A percentile compares a stretch with the other conserved stretches of the same genome.
Conservation (phyloP, 2,888 invertebrate genomes). For the Orchesella flavescens region DNA sequence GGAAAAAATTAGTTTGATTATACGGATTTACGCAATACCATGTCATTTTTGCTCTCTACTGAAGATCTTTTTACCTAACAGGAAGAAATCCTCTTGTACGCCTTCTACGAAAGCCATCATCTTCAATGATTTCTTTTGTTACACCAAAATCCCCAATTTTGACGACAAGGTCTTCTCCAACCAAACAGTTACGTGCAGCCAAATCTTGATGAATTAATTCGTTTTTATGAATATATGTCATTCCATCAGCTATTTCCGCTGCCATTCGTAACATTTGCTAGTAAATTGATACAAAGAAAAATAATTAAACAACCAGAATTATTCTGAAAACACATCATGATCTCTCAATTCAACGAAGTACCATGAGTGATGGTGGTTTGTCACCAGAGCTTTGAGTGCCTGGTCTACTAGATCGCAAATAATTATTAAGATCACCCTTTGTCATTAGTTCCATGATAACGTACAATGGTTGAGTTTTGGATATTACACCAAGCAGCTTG, state of each 20-base stretch:
- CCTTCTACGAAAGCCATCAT: conserved; percentile 95
- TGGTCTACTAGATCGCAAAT: conserved; percentile 89
- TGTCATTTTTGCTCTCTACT: no score
- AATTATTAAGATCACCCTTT: conserved; percentile 92
- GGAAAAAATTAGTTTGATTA: no score
- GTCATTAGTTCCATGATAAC: conserved; percentile 99
- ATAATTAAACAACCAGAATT: no score
- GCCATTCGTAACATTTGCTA: conserved; percentile 82
- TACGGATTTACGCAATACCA: no score
- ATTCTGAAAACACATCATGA: no score
- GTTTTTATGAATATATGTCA: conserved; percentile 95
- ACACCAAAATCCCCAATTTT: conserved; percentile 94
- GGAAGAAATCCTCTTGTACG: conserved; percentile 60
- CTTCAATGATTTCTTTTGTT: conserved; percentile 95
- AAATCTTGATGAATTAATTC: conserved; percentile 96
- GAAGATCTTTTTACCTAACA: conserved; percentile 62
- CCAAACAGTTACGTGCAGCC: conserved; percentile 97
- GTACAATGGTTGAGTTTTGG: conserved; percentile 91
- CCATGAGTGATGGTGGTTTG: conserved; percentile 80
- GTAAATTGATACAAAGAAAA: conserved; percentile 56
- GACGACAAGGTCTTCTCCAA: conserved; percentile 89
- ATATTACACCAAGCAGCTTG: conserved; percentile 93
- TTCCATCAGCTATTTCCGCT: conserved; percentile 97
- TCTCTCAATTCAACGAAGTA: no score
- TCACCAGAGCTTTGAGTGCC: conserved; percentile 77